Percentiles rank a stretch among this genome's conserved stretches.
phyloP scores from a whole-genome alignment of 2,888 invertebrate species.

The Drosophila formosana region DNA sequence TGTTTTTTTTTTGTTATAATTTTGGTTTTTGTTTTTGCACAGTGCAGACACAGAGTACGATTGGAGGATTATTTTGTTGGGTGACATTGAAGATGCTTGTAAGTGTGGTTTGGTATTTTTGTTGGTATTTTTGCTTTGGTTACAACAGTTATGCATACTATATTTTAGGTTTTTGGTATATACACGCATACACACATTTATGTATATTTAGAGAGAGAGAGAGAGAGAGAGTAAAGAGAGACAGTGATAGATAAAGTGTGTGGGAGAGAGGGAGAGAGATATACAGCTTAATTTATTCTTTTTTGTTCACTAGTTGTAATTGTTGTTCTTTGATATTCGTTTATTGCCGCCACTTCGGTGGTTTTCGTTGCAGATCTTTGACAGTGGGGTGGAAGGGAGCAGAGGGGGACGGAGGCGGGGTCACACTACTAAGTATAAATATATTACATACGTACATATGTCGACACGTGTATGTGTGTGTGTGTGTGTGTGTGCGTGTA shows the following conservation, averaged over 20 bases:
- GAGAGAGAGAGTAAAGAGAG: slow-evolving; percentile 10
- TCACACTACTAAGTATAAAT: slow-evolving; percentile 21
- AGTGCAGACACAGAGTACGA: slow-evolving; percentile 57
- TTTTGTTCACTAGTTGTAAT: not conserved
- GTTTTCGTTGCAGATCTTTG: not conserved
- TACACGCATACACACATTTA: slow-evolving; percentile 27
- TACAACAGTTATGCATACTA: slow-evolving; percentile 64
- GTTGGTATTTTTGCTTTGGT: slow-evolving; percentile 13
- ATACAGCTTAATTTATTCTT: slow-evolving; percentile 6
- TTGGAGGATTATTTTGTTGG: slow-evolving; percentile 13
- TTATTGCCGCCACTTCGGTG: slow-evolving; percentile 35
- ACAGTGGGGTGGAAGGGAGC: not conserved
- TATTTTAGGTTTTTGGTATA: slow-evolving; percentile 17
- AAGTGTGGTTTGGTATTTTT: slow-evolving; percentile 14
- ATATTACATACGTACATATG: slow-evolving; percentile 1
- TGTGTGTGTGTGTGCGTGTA: not conserved
- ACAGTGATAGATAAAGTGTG: slow-evolving; percentile 11
- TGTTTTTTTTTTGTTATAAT: slow-evolving; percentile 14
- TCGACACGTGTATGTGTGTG: slow-evolving; percentile 12
- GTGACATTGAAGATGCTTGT: slow-evolving; percentile 21
- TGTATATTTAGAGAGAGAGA: slow-evolving; percentile 17
- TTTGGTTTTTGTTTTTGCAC: slow-evolving; percentile 41
- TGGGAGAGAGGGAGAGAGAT: slow-evolving; percentile 7
- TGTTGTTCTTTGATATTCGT: not conserved
- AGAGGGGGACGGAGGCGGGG: not conserved